Evolutionary conservation across 92 coral and sea anemone genomes (phyloP).

Genomic region (Epizoanthus stellaris): DNA sequence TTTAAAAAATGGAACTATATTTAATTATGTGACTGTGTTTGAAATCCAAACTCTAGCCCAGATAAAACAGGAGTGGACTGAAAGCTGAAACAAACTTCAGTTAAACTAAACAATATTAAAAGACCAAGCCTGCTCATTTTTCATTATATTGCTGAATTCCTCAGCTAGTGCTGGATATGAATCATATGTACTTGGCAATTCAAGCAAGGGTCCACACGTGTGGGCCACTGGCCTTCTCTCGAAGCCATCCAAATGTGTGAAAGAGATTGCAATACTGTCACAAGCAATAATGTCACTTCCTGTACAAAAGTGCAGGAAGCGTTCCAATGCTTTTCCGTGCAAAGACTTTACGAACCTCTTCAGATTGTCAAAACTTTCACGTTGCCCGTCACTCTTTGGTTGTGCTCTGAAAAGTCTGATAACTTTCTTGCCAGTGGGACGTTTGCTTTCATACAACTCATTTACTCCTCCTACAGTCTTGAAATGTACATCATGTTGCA

Average conservation of each 20-base stretch:
- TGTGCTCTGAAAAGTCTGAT: constrained; percentile 24
- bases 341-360: constrained; percentile 46
- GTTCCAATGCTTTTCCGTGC: constrained; percentile 31
- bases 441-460: constrained; percentile 34
- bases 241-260: constrained; percentile 22
- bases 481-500: constrained; percentile 33
- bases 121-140: constrained; percentile 46
- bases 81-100: no score
- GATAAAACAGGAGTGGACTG: no score
- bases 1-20: no score
- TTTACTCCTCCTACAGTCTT: constrained; percentile 42
- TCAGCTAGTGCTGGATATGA: constrained; percentile 24
- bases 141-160: constrained; percentile 41
- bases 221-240: constrained; percentile 40
- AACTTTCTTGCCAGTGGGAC: constrained; percentile 51
- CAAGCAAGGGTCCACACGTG: constrained; percentile 45
- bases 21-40: no score
- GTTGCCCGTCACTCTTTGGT: constrained; percentile 26
- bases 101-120: constrained; percentile 31
- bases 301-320: constrained; percentile 24
- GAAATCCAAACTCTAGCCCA: no score
- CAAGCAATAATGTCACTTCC: constrained; percentile 37
- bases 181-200: constrained; percentile 47
- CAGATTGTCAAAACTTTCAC: constrained; percentile 31
- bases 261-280: constrained; percentile 15